Conservation (phyloP, 2,888 invertebrate genomes). For the Gibbula magus region DNA sequence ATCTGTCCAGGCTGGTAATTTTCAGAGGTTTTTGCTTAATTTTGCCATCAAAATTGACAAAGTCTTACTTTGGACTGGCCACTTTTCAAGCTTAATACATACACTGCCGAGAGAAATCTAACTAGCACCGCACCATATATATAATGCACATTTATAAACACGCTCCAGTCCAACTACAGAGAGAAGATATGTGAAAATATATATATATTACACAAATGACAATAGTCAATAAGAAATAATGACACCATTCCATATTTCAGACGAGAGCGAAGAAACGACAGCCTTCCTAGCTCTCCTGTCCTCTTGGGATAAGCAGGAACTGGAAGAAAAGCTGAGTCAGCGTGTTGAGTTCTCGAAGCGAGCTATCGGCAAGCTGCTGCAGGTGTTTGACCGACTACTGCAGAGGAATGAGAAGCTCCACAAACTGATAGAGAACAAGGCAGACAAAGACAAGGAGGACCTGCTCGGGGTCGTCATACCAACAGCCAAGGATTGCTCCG, state of each 20-base stretch:
- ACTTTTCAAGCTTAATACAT: too few species aligned
- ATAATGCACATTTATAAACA: too few species aligned
- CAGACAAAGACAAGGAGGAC: slow-evolving; percentile 33
- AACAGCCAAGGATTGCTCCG: slow-evolving; percentile 26
- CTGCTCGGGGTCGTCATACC: slow-evolving; percentile 17
- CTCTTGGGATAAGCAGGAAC: slow-evolving; percentile 97
- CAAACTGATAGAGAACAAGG: slow-evolving; percentile 80
- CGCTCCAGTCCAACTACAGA: too few species aligned
- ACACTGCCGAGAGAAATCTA: too few species aligned
- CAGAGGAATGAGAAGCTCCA: slow-evolving; percentile 97
- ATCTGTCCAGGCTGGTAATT: too few species aligned
- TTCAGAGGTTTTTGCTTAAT: too few species aligned
- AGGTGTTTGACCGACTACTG: slow-evolving; percentile 95
- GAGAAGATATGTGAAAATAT: too few species aligned
- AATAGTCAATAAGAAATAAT: too few species aligned
- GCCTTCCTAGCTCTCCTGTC: slow-evolving; percentile 93
- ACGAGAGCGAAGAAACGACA: slow-evolving; percentile 96
- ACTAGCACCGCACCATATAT: too few species aligned
- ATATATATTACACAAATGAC: too few species aligned
- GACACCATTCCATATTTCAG: slow-evolving; percentile 75
- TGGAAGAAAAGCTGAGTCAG: slow-evolving; percentile 96
- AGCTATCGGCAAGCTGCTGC: slow-evolving; percentile 96
- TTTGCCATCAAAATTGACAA: too few species aligned
- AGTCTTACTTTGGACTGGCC: too few species aligned
- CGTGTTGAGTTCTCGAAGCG: slow-evolving; percentile 95